Base-by-base conservation (phyloP, 2,113 vertebrate genomes). In the Perca schrenkii region DNA sequence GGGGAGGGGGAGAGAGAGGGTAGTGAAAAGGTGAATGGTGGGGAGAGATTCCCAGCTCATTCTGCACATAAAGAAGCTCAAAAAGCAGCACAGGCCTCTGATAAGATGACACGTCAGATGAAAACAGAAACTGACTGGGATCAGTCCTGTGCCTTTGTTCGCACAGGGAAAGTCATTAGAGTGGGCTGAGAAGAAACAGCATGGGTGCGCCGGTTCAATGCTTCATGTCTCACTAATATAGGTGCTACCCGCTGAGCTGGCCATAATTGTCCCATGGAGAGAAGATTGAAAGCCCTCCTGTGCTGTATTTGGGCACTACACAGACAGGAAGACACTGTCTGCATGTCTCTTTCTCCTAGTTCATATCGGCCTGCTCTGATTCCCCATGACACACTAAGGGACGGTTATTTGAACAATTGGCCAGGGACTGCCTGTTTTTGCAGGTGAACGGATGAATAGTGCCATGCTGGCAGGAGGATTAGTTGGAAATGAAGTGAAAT, bases 251-350 rank as follows among this genome's bases (percentile, higher is more conserved):
- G 47, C 74, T 68, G 88, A 80, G 86, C 36, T 25, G 62, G 47
- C 80, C 74, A 72, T 90, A 90, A 93, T 88, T 91, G 89, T 80
- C 72, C 87, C 78, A 71, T 34, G 28, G 77, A 87, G 64, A 82
- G 21, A 61, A 71, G 63, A 87, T 34, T 2, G 61, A 84, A 85
- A 82, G 73, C 50, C 70, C 66, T 43, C 46, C 53, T 54, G 66
- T n/a, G 82, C 66, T 71, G 52, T 25, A 15, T 75, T 83, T 73
- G 67, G 74, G 21, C 68, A 74, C 72, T 77, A 65, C 62, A 90
- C 79, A 89, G 72, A 91, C 19, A 69, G 80, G 25, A 79, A 58
- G 69, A 58, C 53, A n/a, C 63, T 66, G 60, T 64, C 17, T 73
- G 68, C 58, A 36, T 53, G 47, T 82, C 46, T 54, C 46, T 71